These are phyloP conservation scores for Zaprionus davidi DNA, from an alignment of 1,140 invertebrate species.

Conservation along the genomic window DNA sequence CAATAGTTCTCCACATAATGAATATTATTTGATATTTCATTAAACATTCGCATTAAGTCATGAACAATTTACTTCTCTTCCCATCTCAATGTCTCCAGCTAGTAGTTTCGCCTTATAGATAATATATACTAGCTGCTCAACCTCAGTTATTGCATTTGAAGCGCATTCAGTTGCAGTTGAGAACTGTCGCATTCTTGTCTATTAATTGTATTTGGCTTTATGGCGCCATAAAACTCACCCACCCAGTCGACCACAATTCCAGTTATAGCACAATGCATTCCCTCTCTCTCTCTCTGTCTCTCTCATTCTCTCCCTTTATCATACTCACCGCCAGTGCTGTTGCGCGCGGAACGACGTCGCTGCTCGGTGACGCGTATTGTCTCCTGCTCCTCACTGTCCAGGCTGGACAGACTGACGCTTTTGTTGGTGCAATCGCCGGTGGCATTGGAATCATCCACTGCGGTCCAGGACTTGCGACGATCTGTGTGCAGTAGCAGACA, in stretches of 20 bases:
- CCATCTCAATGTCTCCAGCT: too few species aligned
- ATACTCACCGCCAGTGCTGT: slow-evolving; percentile 85
- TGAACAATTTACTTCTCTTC: too few species aligned
- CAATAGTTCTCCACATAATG: too few species aligned
- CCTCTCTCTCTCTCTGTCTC: neutral
- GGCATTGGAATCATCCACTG: slow-evolving; percentile 87
- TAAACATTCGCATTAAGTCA: too few species aligned
- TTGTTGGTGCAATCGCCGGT: slow-evolving; percentile 80
- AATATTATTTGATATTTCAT: too few species aligned
- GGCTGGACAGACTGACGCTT: slow-evolving; percentile 85
- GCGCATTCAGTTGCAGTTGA: slow-evolving; percentile 16
- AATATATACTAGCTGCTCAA: too few species aligned
- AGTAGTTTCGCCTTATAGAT: too few species aligned
- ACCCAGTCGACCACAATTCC: slow-evolving; percentile 6
- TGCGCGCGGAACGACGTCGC: slow-evolving; percentile 84
- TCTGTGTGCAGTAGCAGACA: slow-evolving; percentile 85
- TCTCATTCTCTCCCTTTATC: neutral
- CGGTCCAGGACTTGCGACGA: slow-evolving; percentile 92
- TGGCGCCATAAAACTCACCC: slow-evolving; percentile 29
- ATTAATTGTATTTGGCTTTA: slow-evolving; percentile 26
- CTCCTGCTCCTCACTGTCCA: slow-evolving; percentile 86
- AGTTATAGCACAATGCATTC: slow-evolving; percentile 3
- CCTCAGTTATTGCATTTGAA: neutral
- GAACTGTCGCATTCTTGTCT: slow-evolving; percentile 1
- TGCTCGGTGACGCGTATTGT: slow-evolving; percentile 82